Conservation (phyloP, 2,113 vertebrate species). For the Catharus fuscescens region DNA sequence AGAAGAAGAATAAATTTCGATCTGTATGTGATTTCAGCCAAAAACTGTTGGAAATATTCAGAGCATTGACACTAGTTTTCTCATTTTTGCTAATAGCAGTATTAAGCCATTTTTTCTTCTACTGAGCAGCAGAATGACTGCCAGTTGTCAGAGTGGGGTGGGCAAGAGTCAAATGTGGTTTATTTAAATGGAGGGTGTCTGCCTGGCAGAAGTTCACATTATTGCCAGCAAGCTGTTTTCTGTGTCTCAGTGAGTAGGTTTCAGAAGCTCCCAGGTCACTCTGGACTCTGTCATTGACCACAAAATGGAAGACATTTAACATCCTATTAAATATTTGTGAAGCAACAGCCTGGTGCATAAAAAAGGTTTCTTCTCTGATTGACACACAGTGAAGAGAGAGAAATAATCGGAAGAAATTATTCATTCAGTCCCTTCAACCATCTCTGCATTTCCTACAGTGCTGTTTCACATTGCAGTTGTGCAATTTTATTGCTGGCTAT, state of each 20-base stretch:
- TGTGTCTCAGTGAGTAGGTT: neutral
- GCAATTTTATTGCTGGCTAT: neutral
- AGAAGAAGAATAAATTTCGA: neutral
- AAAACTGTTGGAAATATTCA: neutral
- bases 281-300: neutral
- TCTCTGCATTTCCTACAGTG: fast-evolving
- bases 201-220: neutral
- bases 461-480: neutral
- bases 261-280: neutral
- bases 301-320: neutral
- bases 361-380: neutral
- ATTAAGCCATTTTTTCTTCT: neutral
- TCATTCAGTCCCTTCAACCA: neutral
- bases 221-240: neutral
- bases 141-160: neutral
- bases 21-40: neutral
- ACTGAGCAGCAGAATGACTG: neutral
- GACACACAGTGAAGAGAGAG: neutral
- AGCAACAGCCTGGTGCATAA: neutral
- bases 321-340: neutral
- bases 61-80: neutral
- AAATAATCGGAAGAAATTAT: neutral
- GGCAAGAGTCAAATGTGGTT: neutral
- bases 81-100: neutral
- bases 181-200: neutral